These are phyloP conservation scores for Atherinomorus stipes DNA, from an alignment of 2,113 vertebrate species.

Conservation along the genomic window DNA sequence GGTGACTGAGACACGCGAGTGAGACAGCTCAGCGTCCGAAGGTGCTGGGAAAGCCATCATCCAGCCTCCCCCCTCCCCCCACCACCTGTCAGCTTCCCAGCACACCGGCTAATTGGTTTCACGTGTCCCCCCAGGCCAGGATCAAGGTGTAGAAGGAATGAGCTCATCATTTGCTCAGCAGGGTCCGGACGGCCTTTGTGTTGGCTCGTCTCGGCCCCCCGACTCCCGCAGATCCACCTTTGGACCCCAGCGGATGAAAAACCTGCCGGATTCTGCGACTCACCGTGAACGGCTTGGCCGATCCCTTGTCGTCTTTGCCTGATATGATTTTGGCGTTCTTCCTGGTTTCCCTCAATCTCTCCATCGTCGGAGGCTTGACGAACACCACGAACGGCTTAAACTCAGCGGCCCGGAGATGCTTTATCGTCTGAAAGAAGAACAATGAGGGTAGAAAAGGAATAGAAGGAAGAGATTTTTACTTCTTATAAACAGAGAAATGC, in stretches of 20 bases:
- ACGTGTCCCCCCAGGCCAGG: slow-evolving; percentile 55
- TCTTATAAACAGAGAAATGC: too few species aligned
- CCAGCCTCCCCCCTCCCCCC: not conserved
- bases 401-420: slow-evolving; percentile 92
- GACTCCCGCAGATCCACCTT: not conserved
- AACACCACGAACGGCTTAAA: slow-evolving; percentile 97
- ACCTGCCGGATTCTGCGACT: slow-evolving; percentile 39
- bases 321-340: slow-evolving; percentile 91
- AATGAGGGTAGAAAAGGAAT: not conserved
- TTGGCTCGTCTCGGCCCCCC: not conserved
- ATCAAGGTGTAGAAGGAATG: slow-evolving; percentile 66
- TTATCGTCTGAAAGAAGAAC: slow-evolving; percentile 86
- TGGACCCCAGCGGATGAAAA: not conserved
- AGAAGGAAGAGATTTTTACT: too few species aligned
- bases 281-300: slow-evolving; percentile 90
- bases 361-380: slow-evolving; percentile 92
- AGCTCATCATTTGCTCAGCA: slow-evolving; percentile 61
- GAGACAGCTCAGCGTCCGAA: not conserved
- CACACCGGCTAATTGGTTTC: slow-evolving; percentile 73
- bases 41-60: slow-evolving; percentile 77
- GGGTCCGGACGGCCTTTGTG: slow-evolving; percentile 36
- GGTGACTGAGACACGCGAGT: slow-evolving; percentile 43
- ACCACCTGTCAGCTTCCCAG: slow-evolving; percentile 34
- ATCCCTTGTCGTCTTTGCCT: slow-evolving; percentile 90
- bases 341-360: slow-evolving; percentile 90